Base-by-base conservation (phyloP, 2,797 vertebrate genomes). In the Esox lucius region DNA sequence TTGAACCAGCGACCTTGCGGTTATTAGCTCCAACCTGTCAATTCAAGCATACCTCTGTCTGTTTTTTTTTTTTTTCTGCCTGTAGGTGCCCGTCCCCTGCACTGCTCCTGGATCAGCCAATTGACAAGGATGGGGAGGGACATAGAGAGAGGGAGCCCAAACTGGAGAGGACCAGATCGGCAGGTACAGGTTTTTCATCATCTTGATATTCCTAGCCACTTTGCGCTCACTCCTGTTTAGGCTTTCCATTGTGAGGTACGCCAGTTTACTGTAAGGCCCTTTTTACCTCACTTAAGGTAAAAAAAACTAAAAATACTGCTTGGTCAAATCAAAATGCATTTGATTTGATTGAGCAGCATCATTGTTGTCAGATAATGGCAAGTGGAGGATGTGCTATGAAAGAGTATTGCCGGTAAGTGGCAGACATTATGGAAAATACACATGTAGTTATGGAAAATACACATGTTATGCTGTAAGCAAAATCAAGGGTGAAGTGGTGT, bases 31-130 rank as follows among this genome's bases (percentile, higher is more conserved):
- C 7, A 7, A 42, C 42, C 9, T 42, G 6, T 42, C 8, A 9
- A 7, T 42, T 42, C 42, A 42, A 1, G 42, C 42, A 7, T 2
- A 42, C 9, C 35, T n/a, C 33, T 33, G 5, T 33, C 33, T 2
- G 33, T 2, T 33, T 33, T 33, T 33, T 33, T 33, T 2, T 22
- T 15, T 62, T 64, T 8, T 31, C 26, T 17, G 13, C 26, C 26
- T 65, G 12, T 51, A 96, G 95, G 82, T 95, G 94, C 72, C 94
- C 94, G 64, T 96, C 95, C 49, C 94, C 95, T 67, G 89, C 94
- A 46, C 22, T 61, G 56, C 90, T 94, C 42, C 93, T 95, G 0
- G 93, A 95, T 77, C 93, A 93, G 75, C 92, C 93, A 80, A 88
- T 87, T 5, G 79, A 80, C 70, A 77, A 92, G 86, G 94, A 95